phyloP scores from a whole-genome alignment of 2,113 vertebrate species.

The Platysternon megacephalum region DNA sequence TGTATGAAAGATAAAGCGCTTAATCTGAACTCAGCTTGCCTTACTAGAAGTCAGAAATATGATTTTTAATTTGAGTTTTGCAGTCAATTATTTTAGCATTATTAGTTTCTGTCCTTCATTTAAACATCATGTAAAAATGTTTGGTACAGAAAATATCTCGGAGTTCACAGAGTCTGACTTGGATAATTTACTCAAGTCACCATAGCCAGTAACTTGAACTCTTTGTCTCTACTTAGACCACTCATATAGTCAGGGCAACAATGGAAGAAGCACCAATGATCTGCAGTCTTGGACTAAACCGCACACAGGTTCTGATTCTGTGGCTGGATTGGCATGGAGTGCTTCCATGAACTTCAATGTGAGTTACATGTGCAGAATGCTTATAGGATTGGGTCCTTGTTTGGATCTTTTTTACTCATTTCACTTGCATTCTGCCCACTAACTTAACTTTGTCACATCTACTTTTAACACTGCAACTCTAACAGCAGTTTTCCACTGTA shows the following conservation, averaged over 20 bases:
- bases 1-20: background rate
- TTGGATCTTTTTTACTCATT: background rate
- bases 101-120: background rate
- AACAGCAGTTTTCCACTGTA: background rate
- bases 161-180: background rate
- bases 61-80: background rate
- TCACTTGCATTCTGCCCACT: background rate
- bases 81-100: background rate
- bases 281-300: background rate
- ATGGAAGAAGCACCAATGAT: background rate
- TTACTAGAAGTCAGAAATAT: background rate
- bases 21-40: background rate
- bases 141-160: background rate
- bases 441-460: background rate
- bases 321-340: background rate
- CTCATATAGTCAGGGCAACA: background rate
- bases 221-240: background rate
- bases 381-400: background rate
- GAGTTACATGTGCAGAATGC: background rate
- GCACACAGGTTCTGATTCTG: rapidly evolving
- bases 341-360: background rate
- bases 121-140: background rate
- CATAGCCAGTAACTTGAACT: background rate
- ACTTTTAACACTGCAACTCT: background rate
- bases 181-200: background rate